These are phyloP conservation scores for Ophiothrix spiculata DNA, from an alignment of 35 echinoderm and acorn worm genomes.

Conservation along the genomic window DNA sequence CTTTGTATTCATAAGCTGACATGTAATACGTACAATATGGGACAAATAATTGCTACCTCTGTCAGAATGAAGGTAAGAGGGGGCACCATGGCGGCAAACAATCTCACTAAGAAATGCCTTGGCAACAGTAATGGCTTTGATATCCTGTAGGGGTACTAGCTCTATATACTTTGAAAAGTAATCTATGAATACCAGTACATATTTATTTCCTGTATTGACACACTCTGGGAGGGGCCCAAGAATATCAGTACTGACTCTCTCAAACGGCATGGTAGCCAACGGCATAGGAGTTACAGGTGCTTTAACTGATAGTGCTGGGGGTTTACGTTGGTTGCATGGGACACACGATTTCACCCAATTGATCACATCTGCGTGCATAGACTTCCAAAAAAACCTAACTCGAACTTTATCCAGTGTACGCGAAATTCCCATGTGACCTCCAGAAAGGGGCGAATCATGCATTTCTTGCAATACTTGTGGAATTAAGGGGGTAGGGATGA, in stretches of 20 bases:
- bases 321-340: conserved; percentile 51
- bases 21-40: conserved; percentile 48
- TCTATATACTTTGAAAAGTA: conserved; percentile 67
- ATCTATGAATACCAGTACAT: conserved; percentile 55
- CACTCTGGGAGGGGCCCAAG: conserved; percentile 51
- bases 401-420: conserved; percentile 51
- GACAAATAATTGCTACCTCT: conserved; percentile 54
- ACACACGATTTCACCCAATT: conserved; percentile 62
- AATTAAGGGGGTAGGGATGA: conserved; percentile 1
- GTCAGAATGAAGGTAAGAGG: conserved; percentile 40
- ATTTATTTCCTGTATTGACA: conserved; percentile 30
- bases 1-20: conserved; percentile 21
- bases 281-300: conserved; percentile 48
- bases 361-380: conserved; percentile 45
- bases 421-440: conserved; percentile 45
- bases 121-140: conserved; percentile 37
- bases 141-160: conserved; percentile 28
- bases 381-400: conserved; percentile 34
- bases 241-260: conserved; percentile 58
- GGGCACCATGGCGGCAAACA: conserved; percentile 47
- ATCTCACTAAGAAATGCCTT: conserved; percentile 33
- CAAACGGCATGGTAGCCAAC: neutral
- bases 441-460: conserved; percentile 55
- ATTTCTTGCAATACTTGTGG: conserved; percentile 9
- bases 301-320: conserved; percentile 3